These are phyloP conservation scores for Microcaecilia unicolor DNA, from an alignment of 2,797 vertebrate genomes.

Conservation along the genomic window DNA sequence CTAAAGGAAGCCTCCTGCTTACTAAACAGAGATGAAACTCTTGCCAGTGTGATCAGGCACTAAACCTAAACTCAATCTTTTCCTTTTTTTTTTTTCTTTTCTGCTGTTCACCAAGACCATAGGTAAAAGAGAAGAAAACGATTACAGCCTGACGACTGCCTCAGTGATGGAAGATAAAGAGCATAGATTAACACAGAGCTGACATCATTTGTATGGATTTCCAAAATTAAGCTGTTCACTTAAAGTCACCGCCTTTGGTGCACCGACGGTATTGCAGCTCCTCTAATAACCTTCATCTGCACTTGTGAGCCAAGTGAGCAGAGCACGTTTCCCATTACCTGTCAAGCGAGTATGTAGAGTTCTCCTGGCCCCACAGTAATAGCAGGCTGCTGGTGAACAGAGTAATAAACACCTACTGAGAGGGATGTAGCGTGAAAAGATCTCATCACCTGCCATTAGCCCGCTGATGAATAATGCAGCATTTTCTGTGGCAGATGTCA, in stretches of 20 bases:
- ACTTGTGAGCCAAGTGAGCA: conserved; percentile 65
- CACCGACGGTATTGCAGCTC: conserved; percentile 43
- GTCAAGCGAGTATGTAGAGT: conserved; percentile 63
- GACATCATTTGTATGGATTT: conserved; percentile 65
- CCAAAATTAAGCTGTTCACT: conserved; percentile 64
- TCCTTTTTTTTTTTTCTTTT: conserved; percentile 28
- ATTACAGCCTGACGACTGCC: conserved; percentile 55
- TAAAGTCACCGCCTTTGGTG: conserved; percentile 61
- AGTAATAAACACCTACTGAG: conserved; percentile 74
- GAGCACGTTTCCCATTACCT: conserved; percentile 68
- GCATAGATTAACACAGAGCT: conserved; percentile 58
- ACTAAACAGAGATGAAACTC: conserved; percentile 47
- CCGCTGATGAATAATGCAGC: conserved; percentile 72
- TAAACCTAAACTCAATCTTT: conserved; percentile 42
- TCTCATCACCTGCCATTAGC: conserved; percentile 79
- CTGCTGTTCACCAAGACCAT: conserved; percentile 55
- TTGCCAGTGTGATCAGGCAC: conserved; percentile 30
- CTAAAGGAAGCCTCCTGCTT: conserved; percentile 17
- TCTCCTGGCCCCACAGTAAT: conserved; percentile 63
- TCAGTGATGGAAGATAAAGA: conserved; percentile 61
- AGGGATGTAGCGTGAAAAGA: conserved; percentile 72
- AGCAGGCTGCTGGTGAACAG: conserved; percentile 70
- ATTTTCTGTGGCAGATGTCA: conserved; percentile 67
- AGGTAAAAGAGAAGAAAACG: conserved; percentile 54
- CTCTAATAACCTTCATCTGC: conserved; percentile 68